Evolutionary conservation across 2,113 vertebrate species (phyloP).

Genomic region (Ceratotherium simum): DNA sequence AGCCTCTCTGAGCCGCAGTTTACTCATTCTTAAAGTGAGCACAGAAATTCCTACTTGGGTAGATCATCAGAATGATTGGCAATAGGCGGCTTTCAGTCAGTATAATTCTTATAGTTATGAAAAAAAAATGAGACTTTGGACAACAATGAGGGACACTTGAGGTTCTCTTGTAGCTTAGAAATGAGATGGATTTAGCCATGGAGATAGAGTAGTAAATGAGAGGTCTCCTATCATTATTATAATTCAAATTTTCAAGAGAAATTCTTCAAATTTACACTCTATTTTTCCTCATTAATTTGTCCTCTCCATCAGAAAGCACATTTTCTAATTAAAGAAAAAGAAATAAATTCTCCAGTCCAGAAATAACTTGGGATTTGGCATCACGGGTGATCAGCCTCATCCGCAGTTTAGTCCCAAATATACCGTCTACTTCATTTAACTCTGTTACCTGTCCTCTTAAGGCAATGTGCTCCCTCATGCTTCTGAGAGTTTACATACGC

Average conservation of each 20-base stretch:
- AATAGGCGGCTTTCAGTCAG: not conserved
- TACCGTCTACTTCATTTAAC: not conserved
- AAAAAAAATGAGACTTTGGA: not conserved
- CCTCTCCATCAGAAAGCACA: not conserved
- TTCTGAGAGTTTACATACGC: not conserved
- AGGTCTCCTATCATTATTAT: not conserved
- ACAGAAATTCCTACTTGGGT: not conserved
- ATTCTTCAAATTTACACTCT: not conserved
- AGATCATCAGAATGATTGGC: not conserved
- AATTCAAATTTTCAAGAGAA: not conserved
- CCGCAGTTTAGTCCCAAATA: not conserved
- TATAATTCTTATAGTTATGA: not conserved
- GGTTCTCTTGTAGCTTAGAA: not conserved
- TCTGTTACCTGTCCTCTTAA: not conserved
- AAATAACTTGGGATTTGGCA: not conserved
- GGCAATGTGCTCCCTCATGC: rapidly evolving
- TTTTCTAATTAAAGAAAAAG: not conserved
- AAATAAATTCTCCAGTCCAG: not conserved
- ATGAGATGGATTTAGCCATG: not conserved
- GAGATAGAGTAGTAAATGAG: not conserved
- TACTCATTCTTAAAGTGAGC: not conserved
- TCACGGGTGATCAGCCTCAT: not conserved
- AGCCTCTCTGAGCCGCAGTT: not conserved
- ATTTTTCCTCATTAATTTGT: not conserved
- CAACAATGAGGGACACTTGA: not conserved